phyloP scores from a whole-genome alignment of 1,140 invertebrate genomes.

The Drosophila oshimai region DNA sequence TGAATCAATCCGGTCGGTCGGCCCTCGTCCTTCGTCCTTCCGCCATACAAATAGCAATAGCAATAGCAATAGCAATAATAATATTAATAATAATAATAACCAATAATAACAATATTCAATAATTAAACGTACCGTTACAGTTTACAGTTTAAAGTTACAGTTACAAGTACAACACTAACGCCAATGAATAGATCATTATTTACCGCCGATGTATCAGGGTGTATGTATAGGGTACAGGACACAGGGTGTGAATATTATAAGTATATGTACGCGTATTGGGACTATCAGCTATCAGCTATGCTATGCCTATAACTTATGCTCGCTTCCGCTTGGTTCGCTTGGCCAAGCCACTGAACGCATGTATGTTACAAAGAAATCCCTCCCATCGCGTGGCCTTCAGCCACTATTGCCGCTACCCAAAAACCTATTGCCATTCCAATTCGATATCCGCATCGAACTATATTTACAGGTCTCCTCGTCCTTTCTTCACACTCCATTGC shows the following conservation, averaged over 20 bases:
- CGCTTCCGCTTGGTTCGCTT: no score
- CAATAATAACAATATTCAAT: constrained; percentile 75
- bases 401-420: constrained; percentile 72
- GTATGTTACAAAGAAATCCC: constrained; percentile 42
- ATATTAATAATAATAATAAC: constrained; percentile 59
- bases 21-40: constrained; percentile 32
- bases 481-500: constrained; percentile 90
- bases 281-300: constrained; percentile 62
- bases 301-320: constrained; percentile 61
- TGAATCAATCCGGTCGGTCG: constrained; percentile 44
- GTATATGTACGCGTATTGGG: constrained; percentile 23
- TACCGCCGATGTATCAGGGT: constrained; percentile 34
- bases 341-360: constrained; percentile 62
- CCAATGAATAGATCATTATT: constrained; percentile 76
- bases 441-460: constrained; percentile 18
- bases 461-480: constrained; percentile 49
- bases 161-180: constrained; percentile 78
- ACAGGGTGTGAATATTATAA: constrained; percentile 36
- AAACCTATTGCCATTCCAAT: constrained; percentile 31
- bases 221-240: constrained; percentile 40
- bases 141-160: constrained; percentile 55
- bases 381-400: constrained; percentile 40
- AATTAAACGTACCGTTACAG: constrained; percentile 36
- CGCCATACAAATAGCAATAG: constrained; percentile 44
- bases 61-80: constrained; percentile 50